A percentile compares a stretch with the other conserved stretches of the same genome.
Evolutionary conservation across 2,888 invertebrate genomes (phyloP).

Genomic region (Willowsia nigromaculata): DNA sequence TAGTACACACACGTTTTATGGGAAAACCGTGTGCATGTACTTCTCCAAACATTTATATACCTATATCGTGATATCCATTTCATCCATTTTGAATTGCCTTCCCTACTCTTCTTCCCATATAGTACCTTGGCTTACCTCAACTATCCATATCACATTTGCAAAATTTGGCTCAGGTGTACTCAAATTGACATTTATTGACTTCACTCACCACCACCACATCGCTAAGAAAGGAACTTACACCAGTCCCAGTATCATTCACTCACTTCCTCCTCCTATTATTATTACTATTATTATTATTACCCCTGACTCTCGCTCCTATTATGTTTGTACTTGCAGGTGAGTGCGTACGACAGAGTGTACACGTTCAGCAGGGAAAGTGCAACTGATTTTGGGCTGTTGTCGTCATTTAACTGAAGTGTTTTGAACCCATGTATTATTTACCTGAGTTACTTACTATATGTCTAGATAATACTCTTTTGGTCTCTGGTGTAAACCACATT

Average conservation of each 20-base stretch:
- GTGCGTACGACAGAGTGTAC: background rate
- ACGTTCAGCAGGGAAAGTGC: background rate
- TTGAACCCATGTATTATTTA: slow-evolving; percentile 12
- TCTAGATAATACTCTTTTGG: background rate
- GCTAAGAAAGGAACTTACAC: background rate
- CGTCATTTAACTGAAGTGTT: background rate
- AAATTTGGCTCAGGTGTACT: slow-evolving; percentile 66
- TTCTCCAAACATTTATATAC: background rate
- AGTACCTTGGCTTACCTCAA: background rate
- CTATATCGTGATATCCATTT: no score
- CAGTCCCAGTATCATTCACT: background rate
- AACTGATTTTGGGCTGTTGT: slow-evolving; percentile 20
- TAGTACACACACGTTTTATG: slow-evolving; percentile 2
- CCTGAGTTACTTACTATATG: background rate
- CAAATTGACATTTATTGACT: slow-evolving; percentile 69
- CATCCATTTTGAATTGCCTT: no score
- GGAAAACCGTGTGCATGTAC: background rate
- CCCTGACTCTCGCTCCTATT: background rate
- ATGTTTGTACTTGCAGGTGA: background rate
- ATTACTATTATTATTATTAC: slow-evolving; percentile 2
- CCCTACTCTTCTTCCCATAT: background rate
- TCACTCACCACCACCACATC: slow-evolving; percentile 38
- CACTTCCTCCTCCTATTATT: background rate
- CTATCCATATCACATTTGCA: slow-evolving; percentile 22
- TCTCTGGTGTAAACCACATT: background rate